Evolutionary conservation across 2,113 vertebrate genomes (phyloP).

Genomic region (Heterocephalus glaber): DNA sequence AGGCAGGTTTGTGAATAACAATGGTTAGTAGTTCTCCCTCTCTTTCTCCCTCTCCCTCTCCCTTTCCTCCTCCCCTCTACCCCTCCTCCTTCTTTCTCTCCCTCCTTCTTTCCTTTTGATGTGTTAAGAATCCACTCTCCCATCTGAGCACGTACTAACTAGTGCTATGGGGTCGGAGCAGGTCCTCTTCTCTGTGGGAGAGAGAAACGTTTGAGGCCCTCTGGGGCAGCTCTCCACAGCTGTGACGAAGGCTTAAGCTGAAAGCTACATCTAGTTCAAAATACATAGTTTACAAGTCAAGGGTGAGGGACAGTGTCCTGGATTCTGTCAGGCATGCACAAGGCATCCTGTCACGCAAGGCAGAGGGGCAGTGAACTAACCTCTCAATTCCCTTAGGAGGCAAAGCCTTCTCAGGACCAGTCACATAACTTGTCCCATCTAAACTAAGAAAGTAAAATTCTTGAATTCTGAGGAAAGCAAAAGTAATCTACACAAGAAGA

Average conservation of each 20-base stretch:
- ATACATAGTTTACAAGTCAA: constrained; percentile 55
- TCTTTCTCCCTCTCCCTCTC: neutral
- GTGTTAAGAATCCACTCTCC: constrained; percentile 49
- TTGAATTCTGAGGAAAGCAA: neutral
- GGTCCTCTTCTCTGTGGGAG: constrained; percentile 14
- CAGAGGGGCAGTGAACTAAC: neutral
- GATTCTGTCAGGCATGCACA: constrained; percentile 37
- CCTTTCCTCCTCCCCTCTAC: neutral
- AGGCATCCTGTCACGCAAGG: constrained; percentile 56
- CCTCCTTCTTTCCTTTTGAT: neutral
- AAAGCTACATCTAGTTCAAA: constrained; percentile 51
- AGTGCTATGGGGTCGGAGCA: neutral
- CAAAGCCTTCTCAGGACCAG: neutral
- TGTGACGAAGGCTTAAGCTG: neutral
- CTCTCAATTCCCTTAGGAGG: neutral
- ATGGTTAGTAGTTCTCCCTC: neutral
- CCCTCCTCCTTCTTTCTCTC: neutral
- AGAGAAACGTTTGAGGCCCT: neutral
- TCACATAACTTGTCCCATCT: neutral
- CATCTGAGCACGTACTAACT: constrained; percentile 10
- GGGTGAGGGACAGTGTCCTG: neutral
- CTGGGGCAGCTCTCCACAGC: constrained; percentile 1
- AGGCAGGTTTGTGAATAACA: neutral
- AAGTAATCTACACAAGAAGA: neutral
- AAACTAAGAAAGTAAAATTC: neutral